Base-by-base conservation (phyloP, 2,888 invertebrate genomes). In the Bombylius major region DNA sequence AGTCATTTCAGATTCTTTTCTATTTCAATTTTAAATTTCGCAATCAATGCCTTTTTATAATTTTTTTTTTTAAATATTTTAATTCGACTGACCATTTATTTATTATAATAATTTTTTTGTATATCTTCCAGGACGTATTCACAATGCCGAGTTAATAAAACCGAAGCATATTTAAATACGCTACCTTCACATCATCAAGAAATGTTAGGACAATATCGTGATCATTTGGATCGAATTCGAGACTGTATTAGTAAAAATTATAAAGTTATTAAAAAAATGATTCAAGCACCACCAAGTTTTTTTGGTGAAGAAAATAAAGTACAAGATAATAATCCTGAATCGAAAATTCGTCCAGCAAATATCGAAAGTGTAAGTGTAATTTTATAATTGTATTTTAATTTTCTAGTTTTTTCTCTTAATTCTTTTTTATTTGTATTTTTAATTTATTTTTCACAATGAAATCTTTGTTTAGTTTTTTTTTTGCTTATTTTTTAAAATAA, bases 161-260 rank as follows among this genome's bases (percentile, higher is more conserved):
- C 88, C 0, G 87, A 89, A 68, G 79, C 79, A 58, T 89, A 88
- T 65, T 79, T 90, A 52, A 78, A 82, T 5, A 81, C 82, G 9
- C 73, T 96, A 47, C 87, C 92, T 0, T 68, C 74, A 11, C 81
- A 79, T 48, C 95, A 97, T 70, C 87, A 88, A 68, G 77, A 80
- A 48, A 78, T 90, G 63, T 75, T 96, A 4, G 76, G 79, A 4
- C 83, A 84, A 59, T 96, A 94, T 69, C 78, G 80, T 48, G 79
- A 82, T 4, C 89, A 93, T 69, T 75, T 96, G 48, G 76, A 82
- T 33, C 79, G 81, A 56, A 81, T 95, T 53, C 84, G 86, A 65
- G 78, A 80, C 54, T 91, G 92, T 67, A 82, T 96, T 47, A 87
- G 89, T 61, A 84, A 86, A 54, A 74, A 74, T 62, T 69, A 70